These are phyloP conservation scores for Tipula unca DNA, from an alignment of 2,888 invertebrate genomes.

Conservation along the genomic window DNA sequence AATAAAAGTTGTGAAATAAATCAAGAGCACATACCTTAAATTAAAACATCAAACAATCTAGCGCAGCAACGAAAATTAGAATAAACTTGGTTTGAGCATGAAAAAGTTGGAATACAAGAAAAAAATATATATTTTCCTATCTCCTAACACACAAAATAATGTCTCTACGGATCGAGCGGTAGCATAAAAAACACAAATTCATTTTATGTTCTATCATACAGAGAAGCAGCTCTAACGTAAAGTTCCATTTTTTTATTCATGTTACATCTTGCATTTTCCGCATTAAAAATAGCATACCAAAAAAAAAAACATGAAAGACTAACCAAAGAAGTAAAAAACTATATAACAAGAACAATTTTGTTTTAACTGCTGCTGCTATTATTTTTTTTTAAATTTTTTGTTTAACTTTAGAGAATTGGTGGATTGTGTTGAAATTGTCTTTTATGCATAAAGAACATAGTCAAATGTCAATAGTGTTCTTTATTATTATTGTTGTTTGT, in stretches of 20 bases:
- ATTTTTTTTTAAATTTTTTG: not conserved
- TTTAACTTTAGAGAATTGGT: not conserved
- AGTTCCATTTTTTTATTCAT: not conserved
- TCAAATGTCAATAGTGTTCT: not conserved
- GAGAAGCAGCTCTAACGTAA: not conserved
- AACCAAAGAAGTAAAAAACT: not conserved
- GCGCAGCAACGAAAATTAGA: not conserved
- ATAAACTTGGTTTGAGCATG: not conserved
- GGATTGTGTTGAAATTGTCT: not conserved
- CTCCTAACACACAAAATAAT: not conserved
- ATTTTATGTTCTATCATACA: not conserved
- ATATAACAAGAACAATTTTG: not conserved
- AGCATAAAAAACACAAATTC: not conserved
- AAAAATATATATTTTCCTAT: not conserved
- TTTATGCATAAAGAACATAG: not conserved
- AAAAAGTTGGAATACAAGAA: not conserved
- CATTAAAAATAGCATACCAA: not conserved
- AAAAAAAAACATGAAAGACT: not conserved
- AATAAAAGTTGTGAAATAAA: not conserved
- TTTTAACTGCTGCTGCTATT: not conserved
- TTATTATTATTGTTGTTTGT: not conserved
- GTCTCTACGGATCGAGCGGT: not conserved
- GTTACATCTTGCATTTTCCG: constrained; percentile 14
- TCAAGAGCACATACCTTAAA: not conserved
- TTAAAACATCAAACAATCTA: not conserved